Percentiles rank a stretch among this genome's conserved stretches.
Evolutionary conservation across 2,797 vertebrate species (phyloP).

Genomic region (Lagorchestes hirsutus): DNA sequence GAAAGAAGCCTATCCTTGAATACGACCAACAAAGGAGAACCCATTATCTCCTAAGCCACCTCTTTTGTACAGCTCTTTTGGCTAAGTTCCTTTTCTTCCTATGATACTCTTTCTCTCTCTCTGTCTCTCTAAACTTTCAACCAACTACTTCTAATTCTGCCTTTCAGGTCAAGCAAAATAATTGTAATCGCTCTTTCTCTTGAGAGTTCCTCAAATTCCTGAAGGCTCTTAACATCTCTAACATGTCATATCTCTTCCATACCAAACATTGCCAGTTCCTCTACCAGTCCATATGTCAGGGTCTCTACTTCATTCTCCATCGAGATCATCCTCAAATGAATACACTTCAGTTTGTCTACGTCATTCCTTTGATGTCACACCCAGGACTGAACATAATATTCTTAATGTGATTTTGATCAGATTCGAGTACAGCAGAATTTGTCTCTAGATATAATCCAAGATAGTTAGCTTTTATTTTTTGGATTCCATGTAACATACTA

Average conservation of each 20-base stretch:
- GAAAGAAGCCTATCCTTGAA: background rate
- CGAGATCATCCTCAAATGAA: background rate
- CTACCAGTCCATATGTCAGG: background rate
- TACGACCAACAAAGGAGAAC: background rate
- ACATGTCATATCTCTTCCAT: background rate
- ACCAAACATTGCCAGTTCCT: background rate
- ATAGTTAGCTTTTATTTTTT: background rate
- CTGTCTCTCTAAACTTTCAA: background rate
- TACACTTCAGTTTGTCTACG: background rate
- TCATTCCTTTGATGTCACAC: background rate
- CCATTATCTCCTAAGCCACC: background rate
- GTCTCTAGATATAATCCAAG: background rate
- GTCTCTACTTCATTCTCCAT: background rate
- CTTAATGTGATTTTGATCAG: background rate
- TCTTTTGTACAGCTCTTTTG: background rate
- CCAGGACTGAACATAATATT: background rate
- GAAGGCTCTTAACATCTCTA: background rate
- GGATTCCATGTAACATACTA: background rate
- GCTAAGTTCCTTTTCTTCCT: background rate
- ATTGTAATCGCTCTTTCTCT: background rate
- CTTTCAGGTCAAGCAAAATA: background rate
- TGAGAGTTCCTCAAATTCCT: background rate
- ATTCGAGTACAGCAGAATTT: background rate
- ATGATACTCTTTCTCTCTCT: background rate
- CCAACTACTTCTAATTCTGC: background rate